Percentiles rank a stretch among this genome's conserved stretches.
Evolutionary conservation across 2,888 invertebrate species (phyloP).

Genomic region (Macrosiphum euphorbiae): DNA sequence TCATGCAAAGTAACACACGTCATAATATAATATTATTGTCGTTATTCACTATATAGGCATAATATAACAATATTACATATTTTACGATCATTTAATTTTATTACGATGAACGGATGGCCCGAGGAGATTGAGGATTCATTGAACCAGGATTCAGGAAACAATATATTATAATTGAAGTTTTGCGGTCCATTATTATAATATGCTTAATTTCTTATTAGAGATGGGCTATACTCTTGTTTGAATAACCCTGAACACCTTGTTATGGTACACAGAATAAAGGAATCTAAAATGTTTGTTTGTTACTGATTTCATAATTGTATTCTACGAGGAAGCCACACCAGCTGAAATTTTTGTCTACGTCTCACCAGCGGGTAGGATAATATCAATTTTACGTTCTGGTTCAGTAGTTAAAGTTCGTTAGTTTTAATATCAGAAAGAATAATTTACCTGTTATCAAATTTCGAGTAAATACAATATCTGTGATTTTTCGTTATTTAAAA

Average conservation of each 20-base stretch:
- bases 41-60: neutral
- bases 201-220: neutral
- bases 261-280: neutral
- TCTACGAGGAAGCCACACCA: neutral
- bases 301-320: neutral
- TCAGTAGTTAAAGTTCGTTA: neutral
- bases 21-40: neutral
- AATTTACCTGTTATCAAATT: no score
- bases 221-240: neutral
- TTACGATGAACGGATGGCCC: neutral
- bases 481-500: no score
- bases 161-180: neutral
- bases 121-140: neutral
- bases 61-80: neutral
- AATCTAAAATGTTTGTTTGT: neutral
- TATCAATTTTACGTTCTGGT: no score
- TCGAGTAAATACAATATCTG: no score
- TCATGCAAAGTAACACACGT: neutral
- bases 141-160: neutral
- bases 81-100: neutral
- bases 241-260: neutral
- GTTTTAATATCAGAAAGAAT: no score
- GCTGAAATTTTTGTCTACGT: neutral
- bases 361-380: neutral
- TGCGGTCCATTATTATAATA: neutral